Conservation (phyloP, 2,888 invertebrate genomes). For the Tipula vernalis region DNA sequence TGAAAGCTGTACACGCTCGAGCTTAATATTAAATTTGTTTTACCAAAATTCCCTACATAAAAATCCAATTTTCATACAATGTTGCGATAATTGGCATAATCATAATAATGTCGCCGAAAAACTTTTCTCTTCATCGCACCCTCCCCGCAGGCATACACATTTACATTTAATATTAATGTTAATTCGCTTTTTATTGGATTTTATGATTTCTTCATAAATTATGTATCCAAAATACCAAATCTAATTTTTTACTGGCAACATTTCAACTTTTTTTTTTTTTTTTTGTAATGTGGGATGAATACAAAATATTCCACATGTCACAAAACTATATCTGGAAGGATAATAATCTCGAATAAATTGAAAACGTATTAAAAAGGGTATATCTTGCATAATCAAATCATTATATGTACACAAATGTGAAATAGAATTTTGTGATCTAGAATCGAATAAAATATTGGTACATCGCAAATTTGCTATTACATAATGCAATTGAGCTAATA, state of each 20-base stretch:
- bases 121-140: neutral
- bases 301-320: neutral
- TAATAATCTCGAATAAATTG: neutral
- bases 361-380: neutral
- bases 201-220: neutral
- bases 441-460: too few relatives aligned
- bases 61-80: neutral
- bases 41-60: neutral
- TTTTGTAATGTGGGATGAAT: neutral
- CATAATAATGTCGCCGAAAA: neutral
- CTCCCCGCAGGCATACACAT: neutral
- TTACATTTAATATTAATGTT: neutral
- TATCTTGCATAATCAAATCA: neutral
- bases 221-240: neutral
- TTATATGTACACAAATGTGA: neutral
- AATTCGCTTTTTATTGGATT: neutral
- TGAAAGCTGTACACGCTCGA: neutral
- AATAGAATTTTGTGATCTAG: neutral
- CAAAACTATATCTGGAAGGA: neutral
- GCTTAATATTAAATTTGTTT: too few relatives aligned
- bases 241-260: neutral
- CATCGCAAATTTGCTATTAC: neutral
- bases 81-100: neutral
- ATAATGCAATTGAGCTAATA: neutral
- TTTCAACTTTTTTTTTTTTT: neutral